Percentiles rank a stretch among this genome's conserved stretches.
Conservation (phyloP, 2,797 vertebrate genomes). For the Chaetophractus vellerosus region DNA sequence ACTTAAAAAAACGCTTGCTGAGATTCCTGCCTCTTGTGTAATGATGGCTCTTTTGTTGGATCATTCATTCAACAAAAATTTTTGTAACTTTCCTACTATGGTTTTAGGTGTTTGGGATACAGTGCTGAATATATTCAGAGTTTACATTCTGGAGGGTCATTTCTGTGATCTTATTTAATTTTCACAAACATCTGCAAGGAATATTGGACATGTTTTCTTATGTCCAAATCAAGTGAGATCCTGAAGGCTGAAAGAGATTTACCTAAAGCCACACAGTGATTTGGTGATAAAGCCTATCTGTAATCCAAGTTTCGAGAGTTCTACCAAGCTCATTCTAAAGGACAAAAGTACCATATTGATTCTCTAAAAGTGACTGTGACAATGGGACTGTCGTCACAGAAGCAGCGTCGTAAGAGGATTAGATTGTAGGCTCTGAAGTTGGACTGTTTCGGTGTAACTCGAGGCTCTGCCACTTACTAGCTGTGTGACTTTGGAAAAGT, state of each 20-base stretch:
- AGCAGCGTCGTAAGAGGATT: background rate
- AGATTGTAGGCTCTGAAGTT: background rate
- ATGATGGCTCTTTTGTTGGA: constrained; percentile 5
- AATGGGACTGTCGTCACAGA: background rate
- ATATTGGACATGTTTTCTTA: background rate
- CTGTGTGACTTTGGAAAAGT: constrained; percentile 30
- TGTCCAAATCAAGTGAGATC: background rate
- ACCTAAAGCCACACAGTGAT: background rate
- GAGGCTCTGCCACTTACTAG: background rate
- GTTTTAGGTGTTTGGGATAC: background rate
- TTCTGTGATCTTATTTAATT: background rate
- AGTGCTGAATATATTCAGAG: background rate
- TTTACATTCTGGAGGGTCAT: background rate
- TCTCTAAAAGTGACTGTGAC: background rate
- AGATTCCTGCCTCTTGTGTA: background rate
- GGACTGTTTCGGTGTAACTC: background rate
- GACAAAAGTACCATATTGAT: background rate
- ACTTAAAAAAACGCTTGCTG: background rate
- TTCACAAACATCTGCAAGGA: background rate
- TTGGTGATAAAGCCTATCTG: background rate
- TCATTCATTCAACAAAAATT: background rate
- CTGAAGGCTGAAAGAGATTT: background rate
- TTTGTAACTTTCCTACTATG: background rate
- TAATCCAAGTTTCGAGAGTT: background rate
- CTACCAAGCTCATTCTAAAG: background rate